Conservation (phyloP, 2,113 vertebrate genomes). For the Cavia aperea region DNA sequence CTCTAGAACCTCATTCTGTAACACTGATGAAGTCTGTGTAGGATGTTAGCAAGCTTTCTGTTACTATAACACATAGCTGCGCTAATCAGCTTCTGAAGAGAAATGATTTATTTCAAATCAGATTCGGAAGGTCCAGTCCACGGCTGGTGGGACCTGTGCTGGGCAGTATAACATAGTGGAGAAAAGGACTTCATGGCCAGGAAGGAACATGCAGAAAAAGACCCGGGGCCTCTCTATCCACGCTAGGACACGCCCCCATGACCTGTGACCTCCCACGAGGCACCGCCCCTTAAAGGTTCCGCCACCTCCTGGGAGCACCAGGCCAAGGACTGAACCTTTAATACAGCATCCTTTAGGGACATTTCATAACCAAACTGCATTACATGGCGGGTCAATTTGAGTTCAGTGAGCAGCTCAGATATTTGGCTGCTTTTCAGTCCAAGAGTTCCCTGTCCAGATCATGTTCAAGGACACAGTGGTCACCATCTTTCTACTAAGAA, state of each 20-base stretch:
- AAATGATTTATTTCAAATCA: not conserved
- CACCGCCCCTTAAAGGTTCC: not conserved
- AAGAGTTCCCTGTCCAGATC: not conserved
- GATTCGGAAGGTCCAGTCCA: not conserved
- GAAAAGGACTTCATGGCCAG: not conserved
- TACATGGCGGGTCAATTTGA: not conserved
- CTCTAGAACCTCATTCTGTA: not conserved
- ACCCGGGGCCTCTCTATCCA: too few relatives aligned
- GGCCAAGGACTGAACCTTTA: not conserved
- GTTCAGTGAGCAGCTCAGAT: not conserved
- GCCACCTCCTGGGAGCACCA: not conserved
- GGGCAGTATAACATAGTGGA: too few relatives aligned
- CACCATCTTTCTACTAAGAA: not conserved
- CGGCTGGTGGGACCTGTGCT: not conserved
- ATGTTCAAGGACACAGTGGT: not conserved
- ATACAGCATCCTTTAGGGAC: not conserved
- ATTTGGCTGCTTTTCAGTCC: not conserved
- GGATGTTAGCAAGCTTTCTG: not conserved
- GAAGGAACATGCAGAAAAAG: not conserved
- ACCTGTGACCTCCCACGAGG: not conserved
- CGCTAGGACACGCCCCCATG: not conserved
- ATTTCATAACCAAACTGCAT: not conserved
- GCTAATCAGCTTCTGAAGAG: not conserved
- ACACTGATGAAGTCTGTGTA: not conserved
- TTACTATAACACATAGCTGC: not conserved